Percentiles rank a stretch among this genome's conserved stretches.
Evolutionary conservation across 2,888 invertebrate species (phyloP).

Genomic region (Silvanus unidentatus): DNA sequence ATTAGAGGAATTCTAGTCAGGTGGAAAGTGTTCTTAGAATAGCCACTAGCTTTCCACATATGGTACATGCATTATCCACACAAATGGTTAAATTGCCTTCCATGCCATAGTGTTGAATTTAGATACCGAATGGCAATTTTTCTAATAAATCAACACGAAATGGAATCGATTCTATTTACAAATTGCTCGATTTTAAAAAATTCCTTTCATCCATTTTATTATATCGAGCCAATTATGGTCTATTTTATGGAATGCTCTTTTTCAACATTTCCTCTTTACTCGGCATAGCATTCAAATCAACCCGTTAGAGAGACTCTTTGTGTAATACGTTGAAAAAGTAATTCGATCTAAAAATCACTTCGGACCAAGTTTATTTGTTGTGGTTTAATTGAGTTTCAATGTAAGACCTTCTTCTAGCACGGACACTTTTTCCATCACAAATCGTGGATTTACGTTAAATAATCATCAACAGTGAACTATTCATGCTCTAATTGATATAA

Average conservation of each 20-base stretch:
- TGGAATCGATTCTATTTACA: constrained; percentile 18
- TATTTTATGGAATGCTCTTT: no score
- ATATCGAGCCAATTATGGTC: no score
- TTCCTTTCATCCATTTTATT: background rate
- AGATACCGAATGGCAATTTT: constrained; percentile 36
- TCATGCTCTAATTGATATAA: constrained; percentile 29
- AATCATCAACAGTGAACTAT: constrained; percentile 18
- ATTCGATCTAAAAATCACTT: background rate
- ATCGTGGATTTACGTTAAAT: constrained; percentile 18
- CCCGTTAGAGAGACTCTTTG: no score
- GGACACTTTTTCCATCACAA: no score
- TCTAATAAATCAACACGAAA: constrained; percentile 36
- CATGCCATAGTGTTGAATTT: constrained; percentile 35
- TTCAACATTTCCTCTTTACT: no score
- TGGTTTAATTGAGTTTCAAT: constrained; percentile 25
- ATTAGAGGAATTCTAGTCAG: constrained; percentile 36
- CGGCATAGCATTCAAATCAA: no score
- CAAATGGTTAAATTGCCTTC: constrained; percentile 35
- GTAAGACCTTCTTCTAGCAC: constrained; percentile 18
- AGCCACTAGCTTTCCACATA: constrained; percentile 31
- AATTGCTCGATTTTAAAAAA: constrained; percentile 16
- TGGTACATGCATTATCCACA: constrained; percentile 31
- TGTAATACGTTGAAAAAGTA: no score
- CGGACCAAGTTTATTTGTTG: constrained; percentile 21
- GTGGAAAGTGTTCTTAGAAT: constrained; percentile 38